Evolutionary conservation across 2,888 invertebrate genomes (phyloP), one percentile per base, ranked within the genome.

Genomic region (Drosophila anomelani): DNA sequence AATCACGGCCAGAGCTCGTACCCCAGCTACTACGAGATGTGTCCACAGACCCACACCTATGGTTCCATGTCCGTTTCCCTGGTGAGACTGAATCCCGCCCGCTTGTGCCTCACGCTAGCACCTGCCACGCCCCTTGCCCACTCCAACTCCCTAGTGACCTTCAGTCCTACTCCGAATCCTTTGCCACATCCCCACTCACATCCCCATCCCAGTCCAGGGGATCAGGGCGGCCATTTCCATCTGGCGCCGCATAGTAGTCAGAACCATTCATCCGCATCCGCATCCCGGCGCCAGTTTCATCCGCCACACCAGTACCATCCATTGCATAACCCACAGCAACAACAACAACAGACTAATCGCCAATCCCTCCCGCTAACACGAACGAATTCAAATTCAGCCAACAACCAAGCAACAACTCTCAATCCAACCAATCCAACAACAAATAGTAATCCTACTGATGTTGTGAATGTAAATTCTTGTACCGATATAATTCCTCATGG

Each of bases 381-480:
- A 85, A 82, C 90, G 87, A 88, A 87, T 88, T 80, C 82, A 87
- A 92, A 93, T 77, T 92, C 93, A 80, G 93, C 93, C 77, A 92
- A 93, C 84, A 51, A 51, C 34, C 51, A 51, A 51, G 92, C 93
- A 86, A 90, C 90, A 86, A 87, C 89, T 90, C 84, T 89, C 87
- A 90, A 89, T 87, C 84, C 91, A 89, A 86, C 86, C 79, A 91
- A 89, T 87, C 89, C 91, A 88, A 91, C 91, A 89, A 91, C 89
- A 90, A 90, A 90, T 90, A 91, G 91, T 91, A 90, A 90, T 88
- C 84, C 86, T 91, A 91, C 92, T 92, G 91, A 91, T 91, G 92
- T 90, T 92, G 91, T 92, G 91, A 91, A 91, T 92, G 89, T 92
- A 90, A 92, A 91, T 91, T 91, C 92, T 92, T 92, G 90, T 92